These are phyloP conservation scores for Marronus borbonicus DNA, from an alignment of 2,888 invertebrate genomes.

Conservation along the genomic window DNA sequence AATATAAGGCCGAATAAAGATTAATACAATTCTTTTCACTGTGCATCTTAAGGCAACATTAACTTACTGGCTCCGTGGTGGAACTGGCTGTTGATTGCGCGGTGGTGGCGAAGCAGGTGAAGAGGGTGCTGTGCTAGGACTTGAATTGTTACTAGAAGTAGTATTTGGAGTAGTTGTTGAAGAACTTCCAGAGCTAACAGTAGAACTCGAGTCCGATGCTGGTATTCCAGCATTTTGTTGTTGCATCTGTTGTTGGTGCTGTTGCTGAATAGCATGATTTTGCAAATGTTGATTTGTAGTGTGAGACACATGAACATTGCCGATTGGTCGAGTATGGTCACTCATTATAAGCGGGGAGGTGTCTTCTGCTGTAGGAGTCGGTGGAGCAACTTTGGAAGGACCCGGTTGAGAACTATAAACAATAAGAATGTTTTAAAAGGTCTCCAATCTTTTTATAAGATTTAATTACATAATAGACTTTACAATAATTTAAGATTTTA, in stretches of 20 bases:
- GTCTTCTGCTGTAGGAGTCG: conserved; percentile 80
- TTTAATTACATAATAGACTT: too few species aligned
- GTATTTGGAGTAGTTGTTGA: conserved; percentile 81
- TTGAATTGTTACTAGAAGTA: conserved; percentile 75
- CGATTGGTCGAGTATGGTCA: conserved; percentile 72
- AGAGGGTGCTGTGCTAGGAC: conserved; percentile 82
- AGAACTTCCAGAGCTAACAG: conserved; percentile 80
- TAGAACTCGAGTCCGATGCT: conserved; percentile 81
- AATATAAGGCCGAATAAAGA: too few species aligned
- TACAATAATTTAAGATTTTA: too few species aligned
- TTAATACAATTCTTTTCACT: too few species aligned
- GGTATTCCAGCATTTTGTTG: conserved; percentile 69
- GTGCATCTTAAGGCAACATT: neutral
- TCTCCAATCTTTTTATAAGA: too few species aligned
- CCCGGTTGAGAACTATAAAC: conserved; percentile 74
- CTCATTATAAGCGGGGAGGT: conserved; percentile 76
- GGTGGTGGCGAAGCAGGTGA: conserved; percentile 79
- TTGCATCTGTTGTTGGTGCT: conserved; percentile 60
- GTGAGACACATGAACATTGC: conserved; percentile 61
- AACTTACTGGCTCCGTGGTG: conserved; percentile 57
- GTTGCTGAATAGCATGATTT: conserved; percentile 68
- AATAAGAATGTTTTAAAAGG: too few species aligned
- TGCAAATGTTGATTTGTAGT: conserved; percentile 64
- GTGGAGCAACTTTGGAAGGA: conserved; percentile 80
- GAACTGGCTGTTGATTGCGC: conserved; percentile 61